phyloP scores from a whole-genome alignment of 2,888 invertebrate genomes.

The Pimpla rufipes region DNA sequence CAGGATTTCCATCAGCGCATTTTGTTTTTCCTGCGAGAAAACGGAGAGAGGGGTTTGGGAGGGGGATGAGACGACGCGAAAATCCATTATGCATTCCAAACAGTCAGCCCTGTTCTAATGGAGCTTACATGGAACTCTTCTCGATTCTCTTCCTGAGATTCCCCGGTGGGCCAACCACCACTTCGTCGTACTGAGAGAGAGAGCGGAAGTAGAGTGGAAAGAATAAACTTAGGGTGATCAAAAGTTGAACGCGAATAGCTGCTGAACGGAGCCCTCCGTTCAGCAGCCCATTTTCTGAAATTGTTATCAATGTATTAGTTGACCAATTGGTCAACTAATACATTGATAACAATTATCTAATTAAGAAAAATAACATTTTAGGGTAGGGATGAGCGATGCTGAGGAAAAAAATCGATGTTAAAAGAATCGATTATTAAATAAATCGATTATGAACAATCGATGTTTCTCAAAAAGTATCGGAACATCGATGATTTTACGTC shows the following conservation, averaged over 20 bases:
- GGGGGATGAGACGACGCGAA: slow-evolving; percentile 58
- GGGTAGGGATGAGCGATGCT: no score
- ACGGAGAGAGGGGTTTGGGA: neutral
- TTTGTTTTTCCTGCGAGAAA: slow-evolving; percentile 62
- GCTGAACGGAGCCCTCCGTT: no score
- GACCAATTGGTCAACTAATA: no score
- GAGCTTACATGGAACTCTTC: slow-evolving; percentile 62
- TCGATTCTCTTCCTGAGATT: slow-evolving; percentile 38
- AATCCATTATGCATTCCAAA: slow-evolving; percentile 72
- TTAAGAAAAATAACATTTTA: no score
- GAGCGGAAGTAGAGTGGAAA: slow-evolving; percentile 38
- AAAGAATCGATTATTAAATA: no score
- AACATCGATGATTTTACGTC: no score
- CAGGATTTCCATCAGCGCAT: slow-evolving; percentile 51
- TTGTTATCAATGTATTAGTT: no score
- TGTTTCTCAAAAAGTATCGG: no score
- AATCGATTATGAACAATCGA: no score
- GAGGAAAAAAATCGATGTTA: no score
- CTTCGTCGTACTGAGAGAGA: slow-evolving; percentile 42
- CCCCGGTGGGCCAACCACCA: slow-evolving; percentile 38
- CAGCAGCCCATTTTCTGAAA: no score
- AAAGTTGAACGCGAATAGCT: slow-evolving; percentile 58
- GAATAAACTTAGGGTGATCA: slow-evolving; percentile 56
- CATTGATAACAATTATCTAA: no score
- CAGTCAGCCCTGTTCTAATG: slow-evolving; percentile 68